Conservation (phyloP, 2,113 vertebrate genomes). For the Urocolius indicus region DNA sequence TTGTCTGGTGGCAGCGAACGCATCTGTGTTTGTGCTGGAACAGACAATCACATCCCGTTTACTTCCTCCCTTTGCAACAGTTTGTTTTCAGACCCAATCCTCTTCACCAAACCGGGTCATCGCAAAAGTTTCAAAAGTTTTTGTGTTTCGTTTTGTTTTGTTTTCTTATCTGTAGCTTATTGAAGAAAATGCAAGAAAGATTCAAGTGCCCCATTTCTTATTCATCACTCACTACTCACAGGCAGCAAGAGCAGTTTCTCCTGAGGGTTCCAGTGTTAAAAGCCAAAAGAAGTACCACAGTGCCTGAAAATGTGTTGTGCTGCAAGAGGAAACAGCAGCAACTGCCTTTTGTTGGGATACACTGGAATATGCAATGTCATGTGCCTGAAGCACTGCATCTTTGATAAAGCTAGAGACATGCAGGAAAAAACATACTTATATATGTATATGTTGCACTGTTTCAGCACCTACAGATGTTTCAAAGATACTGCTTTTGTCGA, state of each 20-base stretch:
- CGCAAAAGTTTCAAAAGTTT: not conserved
- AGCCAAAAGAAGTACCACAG: not conserved
- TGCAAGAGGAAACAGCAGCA: not conserved
- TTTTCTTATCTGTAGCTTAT: not conserved
- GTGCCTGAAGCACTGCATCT: not conserved
- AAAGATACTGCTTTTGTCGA: not conserved
- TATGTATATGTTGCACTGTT: not conserved
- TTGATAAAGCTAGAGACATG: not conserved
- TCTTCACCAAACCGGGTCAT: not conserved
- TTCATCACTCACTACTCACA: fast-evolving
- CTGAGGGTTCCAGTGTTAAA: not conserved
- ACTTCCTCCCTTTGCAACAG: not conserved
- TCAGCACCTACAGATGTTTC: not conserved
- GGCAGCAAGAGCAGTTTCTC: not conserved
- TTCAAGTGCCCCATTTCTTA: not conserved
- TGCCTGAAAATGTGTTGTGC: not conserved
- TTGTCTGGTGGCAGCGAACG: not conserved
- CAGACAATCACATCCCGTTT: not conserved
- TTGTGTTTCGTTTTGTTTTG: not conserved
- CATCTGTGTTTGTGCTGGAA: not conserved
- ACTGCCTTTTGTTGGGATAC: not conserved
- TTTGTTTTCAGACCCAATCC: not conserved
- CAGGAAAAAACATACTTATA: not conserved
- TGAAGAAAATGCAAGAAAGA: not conserved
- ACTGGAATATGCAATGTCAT: not conserved